Percentiles rank a stretch among this genome's conserved stretches.
Conservation (phyloP, 2,113 vertebrate species). For the Poecile atricapillus region DNA sequence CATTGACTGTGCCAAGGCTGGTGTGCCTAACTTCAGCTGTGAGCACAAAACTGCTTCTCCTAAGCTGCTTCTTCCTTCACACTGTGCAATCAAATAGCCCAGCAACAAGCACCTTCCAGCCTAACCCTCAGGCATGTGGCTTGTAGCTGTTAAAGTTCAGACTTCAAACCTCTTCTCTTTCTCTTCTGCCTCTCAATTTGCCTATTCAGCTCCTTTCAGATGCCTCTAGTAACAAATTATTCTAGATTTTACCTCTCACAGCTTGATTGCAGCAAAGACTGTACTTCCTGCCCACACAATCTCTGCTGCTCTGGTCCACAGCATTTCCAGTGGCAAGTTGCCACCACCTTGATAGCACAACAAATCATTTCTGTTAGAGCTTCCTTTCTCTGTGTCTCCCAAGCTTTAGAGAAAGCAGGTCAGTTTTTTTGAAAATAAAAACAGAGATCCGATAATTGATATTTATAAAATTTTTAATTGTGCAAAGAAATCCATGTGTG, state of each 20-base stretch:
- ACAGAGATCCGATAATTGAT: neutral
- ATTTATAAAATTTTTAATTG: neutral
- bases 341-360: neutral
- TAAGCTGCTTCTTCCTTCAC: neutral
- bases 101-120: neutral
- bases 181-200: neutral
- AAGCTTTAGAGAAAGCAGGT: neutral
- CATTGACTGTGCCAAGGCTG: neutral
- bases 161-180: neutral
- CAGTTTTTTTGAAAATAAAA: neutral
- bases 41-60: neutral
- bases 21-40: neutral
- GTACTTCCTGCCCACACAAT: neutral
- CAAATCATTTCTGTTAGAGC: neutral
- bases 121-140: neutral
- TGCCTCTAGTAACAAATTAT: neutral
- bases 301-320: neutral
- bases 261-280: neutral
- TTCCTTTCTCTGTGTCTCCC: neutral
- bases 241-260: neutral
- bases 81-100: neutral
- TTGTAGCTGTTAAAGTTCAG: neutral
- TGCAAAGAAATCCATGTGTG: neutral
- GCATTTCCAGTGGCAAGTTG: neutral
- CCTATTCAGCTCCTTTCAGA: neutral